Conservation (phyloP, 2,113 vertebrate species). For the Camelus dromedarius region DNA sequence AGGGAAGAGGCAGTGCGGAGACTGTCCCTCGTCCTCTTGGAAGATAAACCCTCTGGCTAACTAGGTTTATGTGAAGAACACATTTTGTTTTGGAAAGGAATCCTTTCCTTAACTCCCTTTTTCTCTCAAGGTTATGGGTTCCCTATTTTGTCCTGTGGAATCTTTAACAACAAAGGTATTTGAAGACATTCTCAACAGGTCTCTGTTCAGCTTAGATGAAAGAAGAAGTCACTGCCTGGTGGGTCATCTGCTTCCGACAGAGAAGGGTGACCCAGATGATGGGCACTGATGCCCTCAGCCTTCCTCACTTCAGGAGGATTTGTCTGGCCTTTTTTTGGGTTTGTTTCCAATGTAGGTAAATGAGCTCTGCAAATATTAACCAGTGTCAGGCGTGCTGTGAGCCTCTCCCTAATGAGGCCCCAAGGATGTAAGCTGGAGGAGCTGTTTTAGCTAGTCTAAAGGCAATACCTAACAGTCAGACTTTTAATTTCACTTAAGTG, state of each 20-base stretch:
- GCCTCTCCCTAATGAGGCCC: conserved; percentile 88
- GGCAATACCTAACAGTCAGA: conserved; percentile 84
- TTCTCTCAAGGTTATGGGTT: conserved; percentile 37
- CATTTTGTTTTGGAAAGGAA: not conserved
- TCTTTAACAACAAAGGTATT: conserved; percentile 41
- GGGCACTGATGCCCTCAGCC: conserved; percentile 81
- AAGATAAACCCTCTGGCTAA: not conserved
- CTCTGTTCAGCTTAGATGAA: conserved; percentile 50
- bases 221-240: conserved; percentile 66
- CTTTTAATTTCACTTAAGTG: conserved; percentile 89
- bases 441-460: conserved; percentile 86
- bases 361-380: conserved; percentile 89
- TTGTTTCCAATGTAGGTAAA: conserved; percentile 91
- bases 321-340: conserved; percentile 82
- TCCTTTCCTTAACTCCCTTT: not conserved
- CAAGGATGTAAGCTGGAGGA: conserved; percentile 87
- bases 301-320: conserved; percentile 80
- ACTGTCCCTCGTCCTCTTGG: not conserved
- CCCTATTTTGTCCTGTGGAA: conserved; percentile 32
- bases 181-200: conserved; percentile 65
- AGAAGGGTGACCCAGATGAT: conserved; percentile 81
- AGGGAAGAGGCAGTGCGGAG: not conserved
- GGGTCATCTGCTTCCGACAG: conserved; percentile 77
- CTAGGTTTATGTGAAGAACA: not conserved
- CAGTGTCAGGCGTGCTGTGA: conserved; percentile 88